Conservation (phyloP, 2,113 vertebrate genomes). For the Oreochromis spilurus region DNA sequence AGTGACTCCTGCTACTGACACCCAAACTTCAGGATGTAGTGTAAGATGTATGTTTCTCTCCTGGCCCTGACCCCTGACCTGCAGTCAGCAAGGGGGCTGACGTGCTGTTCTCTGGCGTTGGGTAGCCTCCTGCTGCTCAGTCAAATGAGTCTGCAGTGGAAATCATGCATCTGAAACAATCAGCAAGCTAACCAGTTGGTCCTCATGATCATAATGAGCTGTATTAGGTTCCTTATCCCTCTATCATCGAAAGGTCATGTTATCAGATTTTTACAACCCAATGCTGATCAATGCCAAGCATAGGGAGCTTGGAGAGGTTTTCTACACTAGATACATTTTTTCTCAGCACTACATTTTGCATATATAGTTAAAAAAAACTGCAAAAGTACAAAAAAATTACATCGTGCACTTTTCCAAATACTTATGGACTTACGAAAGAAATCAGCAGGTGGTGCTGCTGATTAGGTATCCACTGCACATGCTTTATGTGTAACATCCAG, state of each 20-base stretch:
- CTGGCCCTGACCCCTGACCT: neutral
- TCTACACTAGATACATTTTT: slow-evolving; percentile 64
- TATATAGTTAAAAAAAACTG: neutral
- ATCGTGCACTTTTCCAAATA: neutral
- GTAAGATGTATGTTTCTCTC: slow-evolving; percentile 77
- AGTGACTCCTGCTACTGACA: slow-evolving; percentile 66
- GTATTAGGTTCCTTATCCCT: slow-evolving; percentile 67
- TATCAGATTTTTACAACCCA: slow-evolving; percentile 79
- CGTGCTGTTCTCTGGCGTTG: slow-evolving; percentile 76
- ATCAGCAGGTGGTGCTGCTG: neutral
- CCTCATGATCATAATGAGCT: slow-evolving; percentile 59
- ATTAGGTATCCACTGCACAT: neutral
- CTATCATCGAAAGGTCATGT: slow-evolving; percentile 57
- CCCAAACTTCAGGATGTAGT: slow-evolving; percentile 79
- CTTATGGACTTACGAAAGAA: neutral
- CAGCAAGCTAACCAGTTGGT: slow-evolving; percentile 62
- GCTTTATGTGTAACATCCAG: neutral
- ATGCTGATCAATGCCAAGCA: slow-evolving; percentile 70
- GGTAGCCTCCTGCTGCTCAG: slow-evolving; percentile 72
- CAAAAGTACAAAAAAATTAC: neutral
- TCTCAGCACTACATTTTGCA: neutral
- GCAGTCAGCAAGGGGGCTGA: slow-evolving; percentile 80
- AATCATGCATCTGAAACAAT: slow-evolving; percentile 65
- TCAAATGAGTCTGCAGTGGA: slow-evolving; percentile 74
- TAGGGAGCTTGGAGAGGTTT: slow-evolving; percentile 73